phyloP scores from a whole-genome alignment of 2,113 vertebrate species.

The Amazona vittata region DNA sequence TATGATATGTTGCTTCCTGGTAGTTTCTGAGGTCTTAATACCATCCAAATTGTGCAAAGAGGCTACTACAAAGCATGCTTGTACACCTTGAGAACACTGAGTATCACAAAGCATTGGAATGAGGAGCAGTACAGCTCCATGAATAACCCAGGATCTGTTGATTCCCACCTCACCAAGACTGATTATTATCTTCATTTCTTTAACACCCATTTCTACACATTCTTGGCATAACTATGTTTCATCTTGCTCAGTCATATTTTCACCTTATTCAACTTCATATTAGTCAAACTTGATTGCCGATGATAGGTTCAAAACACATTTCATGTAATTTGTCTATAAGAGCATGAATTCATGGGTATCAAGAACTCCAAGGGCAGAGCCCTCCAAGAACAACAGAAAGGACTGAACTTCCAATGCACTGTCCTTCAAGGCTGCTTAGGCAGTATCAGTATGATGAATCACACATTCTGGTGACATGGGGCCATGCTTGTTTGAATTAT shows the following conservation, averaged over 20 bases:
- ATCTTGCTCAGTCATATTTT: neutral
- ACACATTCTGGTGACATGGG: neutral
- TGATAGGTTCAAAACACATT: neutral
- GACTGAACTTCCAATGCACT: neutral
- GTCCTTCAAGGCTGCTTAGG: neutral
- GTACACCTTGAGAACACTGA: neutral
- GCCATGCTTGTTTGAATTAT: neutral
- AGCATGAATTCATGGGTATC: neutral
- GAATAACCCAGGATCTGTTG: neutral
- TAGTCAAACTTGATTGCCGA: neutral
- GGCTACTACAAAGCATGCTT: neutral
- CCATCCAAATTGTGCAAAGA: neutral
- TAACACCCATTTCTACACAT: neutral
- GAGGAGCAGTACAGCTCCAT: neutral
- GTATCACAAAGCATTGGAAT: neutral
- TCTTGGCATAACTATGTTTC: neutral
- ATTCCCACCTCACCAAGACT: neutral
- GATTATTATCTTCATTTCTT: neutral
- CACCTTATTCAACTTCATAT: neutral
- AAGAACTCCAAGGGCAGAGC: neutral
- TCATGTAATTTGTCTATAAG: neutral
- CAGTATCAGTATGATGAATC: neutral
- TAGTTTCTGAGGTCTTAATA: neutral
- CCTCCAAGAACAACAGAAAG: neutral
- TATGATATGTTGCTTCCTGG: neutral